phyloP scores from a whole-genome alignment of 2,113 vertebrate genomes.

The Stigmatopora nigra region DNA sequence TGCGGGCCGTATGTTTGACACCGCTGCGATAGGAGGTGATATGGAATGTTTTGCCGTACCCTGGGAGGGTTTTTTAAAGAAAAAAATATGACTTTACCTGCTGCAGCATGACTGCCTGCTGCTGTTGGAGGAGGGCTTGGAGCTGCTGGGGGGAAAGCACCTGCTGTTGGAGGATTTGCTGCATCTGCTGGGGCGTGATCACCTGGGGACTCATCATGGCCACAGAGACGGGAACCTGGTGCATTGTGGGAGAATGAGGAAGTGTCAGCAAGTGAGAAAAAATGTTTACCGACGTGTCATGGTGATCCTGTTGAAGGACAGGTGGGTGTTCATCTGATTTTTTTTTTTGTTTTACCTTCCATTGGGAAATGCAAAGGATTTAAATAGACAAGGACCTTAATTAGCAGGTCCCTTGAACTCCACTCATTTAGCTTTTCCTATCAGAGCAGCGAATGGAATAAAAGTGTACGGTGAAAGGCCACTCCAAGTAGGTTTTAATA shows the following conservation, averaged over 20 bases:
- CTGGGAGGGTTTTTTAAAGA: too few species aligned
- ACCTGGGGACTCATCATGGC: slow-evolving; percentile 99
- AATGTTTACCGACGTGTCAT: slow-evolving; percentile 13
- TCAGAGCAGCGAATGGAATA: slow-evolving; percentile 49
- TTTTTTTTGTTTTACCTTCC: slow-evolving; percentile 39
- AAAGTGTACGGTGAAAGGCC: too few species aligned
- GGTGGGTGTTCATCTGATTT: slow-evolving; percentile 59
- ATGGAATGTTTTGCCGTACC: too few species aligned
- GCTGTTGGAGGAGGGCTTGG: slow-evolving; percentile 95
- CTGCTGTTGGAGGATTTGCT: slow-evolving; percentile 98
- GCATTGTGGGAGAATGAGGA: slow-evolving; percentile 4
- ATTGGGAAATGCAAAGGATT: slow-evolving; percentile 57
- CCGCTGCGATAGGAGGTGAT: too few species aligned
- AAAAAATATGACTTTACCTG: slow-evolving; percentile 80
- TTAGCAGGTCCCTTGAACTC: slow-evolving; percentile 69
- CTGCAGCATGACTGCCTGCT: slow-evolving; percentile 98
- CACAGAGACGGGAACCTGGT: slow-evolving; percentile 95
- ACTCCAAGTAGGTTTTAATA: too few species aligned
- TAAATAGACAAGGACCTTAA: slow-evolving; percentile 71
- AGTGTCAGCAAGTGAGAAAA: slow-evolving; percentile 29
- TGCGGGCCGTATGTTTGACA: too few species aligned
- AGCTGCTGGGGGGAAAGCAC: slow-evolving; percentile 97
- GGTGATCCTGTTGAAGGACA: slow-evolving; percentile 62
- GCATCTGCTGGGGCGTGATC: slow-evolving; percentile 98
- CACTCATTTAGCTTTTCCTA: slow-evolving; percentile 43